Conservation (phyloP, 2,113 vertebrate genomes). For the Vanacampus margaritifer region DNA sequence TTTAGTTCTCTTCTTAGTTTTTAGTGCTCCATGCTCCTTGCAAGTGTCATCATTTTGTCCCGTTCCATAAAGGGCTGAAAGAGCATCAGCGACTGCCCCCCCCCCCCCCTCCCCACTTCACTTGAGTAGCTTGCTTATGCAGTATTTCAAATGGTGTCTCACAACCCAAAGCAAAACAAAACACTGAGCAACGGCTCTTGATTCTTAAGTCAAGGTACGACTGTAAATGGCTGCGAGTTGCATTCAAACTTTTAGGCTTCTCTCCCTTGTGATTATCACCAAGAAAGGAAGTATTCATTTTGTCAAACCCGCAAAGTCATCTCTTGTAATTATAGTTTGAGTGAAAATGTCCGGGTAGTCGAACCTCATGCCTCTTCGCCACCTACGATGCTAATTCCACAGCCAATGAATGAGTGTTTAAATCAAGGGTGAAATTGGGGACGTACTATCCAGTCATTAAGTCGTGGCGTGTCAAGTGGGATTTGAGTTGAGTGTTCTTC, state of each 20-base stretch:
- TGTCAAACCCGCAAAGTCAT: constrained; percentile 51
- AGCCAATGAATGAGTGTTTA: constrained; percentile 62
- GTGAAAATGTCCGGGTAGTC: constrained; percentile 13
- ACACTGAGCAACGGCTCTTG: too few species aligned
- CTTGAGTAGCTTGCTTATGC: neutral
- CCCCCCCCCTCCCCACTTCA: neutral
- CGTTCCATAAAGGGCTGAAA: neutral
- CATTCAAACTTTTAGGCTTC: constrained; percentile 38
- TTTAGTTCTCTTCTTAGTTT: too few species aligned
- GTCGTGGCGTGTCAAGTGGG: constrained; percentile 57
- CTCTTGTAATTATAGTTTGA: constrained; percentile 60
- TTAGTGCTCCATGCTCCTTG: too few species aligned
- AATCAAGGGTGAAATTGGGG: constrained; percentile 65
- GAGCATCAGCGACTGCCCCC: neutral
- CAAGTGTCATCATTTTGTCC: neutral
- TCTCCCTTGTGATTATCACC: constrained; percentile 63
- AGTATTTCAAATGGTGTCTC: too few species aligned
- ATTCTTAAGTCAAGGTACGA: neutral
- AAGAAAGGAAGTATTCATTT: constrained; percentile 73
- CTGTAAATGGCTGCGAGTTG: neutral
- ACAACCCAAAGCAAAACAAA: too few species aligned
- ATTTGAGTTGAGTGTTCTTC: constrained; percentile 45
- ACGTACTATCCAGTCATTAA: constrained; percentile 67
- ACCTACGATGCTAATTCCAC: constrained; percentile 66
- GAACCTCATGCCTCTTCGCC: constrained; percentile 40